Evolutionary conservation across 2,888 invertebrate species (phyloP).

Genomic region (Norana najaformis): DNA sequence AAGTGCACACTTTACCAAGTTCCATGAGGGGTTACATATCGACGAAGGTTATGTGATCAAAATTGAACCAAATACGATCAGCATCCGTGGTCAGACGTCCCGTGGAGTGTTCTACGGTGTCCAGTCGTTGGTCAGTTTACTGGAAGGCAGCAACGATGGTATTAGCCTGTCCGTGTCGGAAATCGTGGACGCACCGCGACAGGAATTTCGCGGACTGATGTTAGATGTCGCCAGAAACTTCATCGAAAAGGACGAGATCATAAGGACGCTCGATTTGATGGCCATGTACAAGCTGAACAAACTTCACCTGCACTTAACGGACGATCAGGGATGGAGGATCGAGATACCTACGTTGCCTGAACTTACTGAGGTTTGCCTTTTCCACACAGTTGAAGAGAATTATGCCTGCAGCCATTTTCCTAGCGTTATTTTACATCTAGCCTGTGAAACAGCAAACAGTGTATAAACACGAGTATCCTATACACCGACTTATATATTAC

Average conservation of each 20-base stretch:
- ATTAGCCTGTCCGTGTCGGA: neutral
- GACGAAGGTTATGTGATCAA: slow-evolving; percentile 14
- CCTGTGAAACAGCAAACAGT: too few relatives aligned
- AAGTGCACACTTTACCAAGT: neutral
- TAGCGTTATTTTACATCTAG: neutral
- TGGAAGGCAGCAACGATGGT: neutral
- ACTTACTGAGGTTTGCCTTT: slow-evolving; percentile 54
- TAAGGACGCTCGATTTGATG: slow-evolving; percentile 52
- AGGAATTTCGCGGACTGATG: slow-evolving; percentile 54
- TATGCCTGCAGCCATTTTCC: neutral
- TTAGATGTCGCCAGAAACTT: slow-evolving; percentile 59
- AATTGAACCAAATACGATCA: neutral
- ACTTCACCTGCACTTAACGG: slow-evolving; percentile 57
- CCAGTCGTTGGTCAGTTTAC: slow-evolving; percentile 34
- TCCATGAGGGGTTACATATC: neutral
- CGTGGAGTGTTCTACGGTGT: slow-evolving; percentile 39
- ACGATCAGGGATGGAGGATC: slow-evolving; percentile 59
- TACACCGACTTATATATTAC: neutral
- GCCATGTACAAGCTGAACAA: slow-evolving; percentile 58
- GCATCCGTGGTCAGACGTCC: slow-evolving; percentile 10
- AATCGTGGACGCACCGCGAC: slow-evolving; percentile 46
- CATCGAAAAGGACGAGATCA: slow-evolving; percentile 38
- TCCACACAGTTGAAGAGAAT: too few relatives aligned
- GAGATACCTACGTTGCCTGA: slow-evolving; percentile 57
- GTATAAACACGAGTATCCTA: neutral